Evolutionary conservation across 2,888 invertebrate genomes (phyloP), one percentile per base, ranked within the genome.

Genomic region (Drosophila algonquin): DNA sequence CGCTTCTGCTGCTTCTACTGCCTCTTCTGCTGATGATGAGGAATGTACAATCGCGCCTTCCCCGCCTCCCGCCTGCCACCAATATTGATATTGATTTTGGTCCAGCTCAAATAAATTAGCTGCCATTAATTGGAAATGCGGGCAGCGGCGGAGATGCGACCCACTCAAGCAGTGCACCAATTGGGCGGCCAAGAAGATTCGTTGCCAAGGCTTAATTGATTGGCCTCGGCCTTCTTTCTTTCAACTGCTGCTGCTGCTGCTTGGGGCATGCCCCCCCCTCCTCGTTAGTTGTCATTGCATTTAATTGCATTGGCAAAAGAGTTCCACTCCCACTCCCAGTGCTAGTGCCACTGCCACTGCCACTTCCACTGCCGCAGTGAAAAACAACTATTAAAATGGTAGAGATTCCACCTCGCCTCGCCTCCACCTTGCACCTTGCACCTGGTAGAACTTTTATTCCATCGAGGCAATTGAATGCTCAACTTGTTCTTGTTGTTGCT

Each of bases 241-340:
- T 24, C 24, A 24, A 24, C 24, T 24, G 24, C 24, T 24, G 24
- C 4, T 24, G 24, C 24, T 21, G 21, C 21, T 21, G 21, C 21
- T 24, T 24, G 24, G 24, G 24, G 24, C 24, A 24, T 24, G 24
- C 4, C 5, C 18, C 40, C n/a, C 44, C 10, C 12, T 24, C 21
- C 35, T 30, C 30, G 30, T 53, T 47, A 44, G 72, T 63, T 64
- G 58, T 73, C 72, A 72, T 72, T 72, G 72, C 67, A 73, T 72
- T 86, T 83, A 77, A 86, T 82, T 86, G 87, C 87, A 77, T 81
- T 83, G 75, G 67, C 56, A 70, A 80, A 86, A 77, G 60, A 73
- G 78, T 79, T 71, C 58, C 14, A 30, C 24, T 24, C 24, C 24
- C 24, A 21, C 21, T 24, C 4, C 24, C 35, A 1, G 5, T 35